Evolutionary conservation across 2,113 vertebrate genomes (phyloP), one percentile per base, ranked within the genome.

Genomic region (Glareola pratincola): DNA sequence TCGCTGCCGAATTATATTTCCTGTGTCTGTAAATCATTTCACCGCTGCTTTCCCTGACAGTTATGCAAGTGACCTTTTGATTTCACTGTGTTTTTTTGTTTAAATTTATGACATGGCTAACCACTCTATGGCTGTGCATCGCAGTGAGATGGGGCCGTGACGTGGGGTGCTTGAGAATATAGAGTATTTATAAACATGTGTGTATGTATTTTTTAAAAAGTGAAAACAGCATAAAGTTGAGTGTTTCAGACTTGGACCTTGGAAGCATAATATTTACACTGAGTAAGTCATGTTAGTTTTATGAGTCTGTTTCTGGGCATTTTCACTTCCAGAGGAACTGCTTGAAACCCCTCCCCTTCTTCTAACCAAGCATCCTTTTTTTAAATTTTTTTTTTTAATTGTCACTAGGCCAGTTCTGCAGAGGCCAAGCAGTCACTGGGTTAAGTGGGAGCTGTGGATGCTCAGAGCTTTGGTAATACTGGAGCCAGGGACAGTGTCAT

Each of bases 11-110:
- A 88, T 97, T 96, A 7, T 96, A 86, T 97, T 96, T 98, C 93
- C 94, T 92, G 60, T 69, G 90, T 96, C 92, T 96, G 90, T 97
- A 98, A 98, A 98, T 97, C 96, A 96, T 95, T 90, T 92, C 74
- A 48, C 63, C 2, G 8, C 71, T 95, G 85, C 91, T 84, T 93
- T 96, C 75, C 39, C 76, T 97, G 96, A 84, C 76, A 94, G 91
- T 97, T 97, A 95, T 94, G 96, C 95, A 97, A 98, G 94, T 96
- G 96, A 97, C 94, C 96, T 98, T 97, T 98, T 91, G 92, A 95
- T 98, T 98, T 96, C 56, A 51, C 94, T 37, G 43, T 81, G 90
- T 72, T 85, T 29, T 90, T 76, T 73, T 91, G 79, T 76, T 85
- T 34, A 39, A 9, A 94, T 77, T 94, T 94, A 94, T 97, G 94